Conservation (phyloP, 2,797 vertebrate species). For the Chelmon rostratus region DNA sequence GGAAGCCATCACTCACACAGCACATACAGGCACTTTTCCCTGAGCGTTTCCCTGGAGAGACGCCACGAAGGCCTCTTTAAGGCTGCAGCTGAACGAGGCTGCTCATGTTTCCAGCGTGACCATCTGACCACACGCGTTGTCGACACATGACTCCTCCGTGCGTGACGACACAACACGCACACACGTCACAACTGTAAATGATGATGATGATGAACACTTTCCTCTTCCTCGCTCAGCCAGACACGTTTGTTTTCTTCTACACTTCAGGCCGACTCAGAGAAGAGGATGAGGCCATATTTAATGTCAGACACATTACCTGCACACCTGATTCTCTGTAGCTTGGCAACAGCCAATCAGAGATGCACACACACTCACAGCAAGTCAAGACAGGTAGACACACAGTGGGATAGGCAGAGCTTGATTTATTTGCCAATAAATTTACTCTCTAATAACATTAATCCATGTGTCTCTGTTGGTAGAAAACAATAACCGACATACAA, state of each 20-base stretch:
- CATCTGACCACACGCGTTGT: neutral
- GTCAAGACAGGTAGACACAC: neutral
- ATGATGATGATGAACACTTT: too few relatives aligned
- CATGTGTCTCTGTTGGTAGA: neutral
- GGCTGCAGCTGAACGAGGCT: neutral
- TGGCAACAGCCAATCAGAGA: slow-evolving; percentile 16
- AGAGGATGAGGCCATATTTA: neutral
- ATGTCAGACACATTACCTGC: neutral
- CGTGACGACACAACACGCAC: neutral
- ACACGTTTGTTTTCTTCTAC: too few relatives aligned
- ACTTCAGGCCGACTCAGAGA: too few relatives aligned
- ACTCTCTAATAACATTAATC: too few relatives aligned
- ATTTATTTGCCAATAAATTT: neutral
- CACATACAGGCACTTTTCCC: too few relatives aligned
- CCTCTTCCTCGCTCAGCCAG: neutral
- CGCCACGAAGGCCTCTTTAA: too few relatives aligned
- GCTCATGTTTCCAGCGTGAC: neutral
- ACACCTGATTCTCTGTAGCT: neutral
- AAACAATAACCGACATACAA: neutral
- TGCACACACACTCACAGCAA: neutral
- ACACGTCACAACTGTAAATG: neutral
- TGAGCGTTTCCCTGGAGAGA: too few relatives aligned
- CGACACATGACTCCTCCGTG: neutral
- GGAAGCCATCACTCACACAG: too few relatives aligned
- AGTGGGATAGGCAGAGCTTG: too few relatives aligned